phyloP scores from a whole-genome alignment of 2,888 invertebrate genomes.

The Anticlea derivata region DNA sequence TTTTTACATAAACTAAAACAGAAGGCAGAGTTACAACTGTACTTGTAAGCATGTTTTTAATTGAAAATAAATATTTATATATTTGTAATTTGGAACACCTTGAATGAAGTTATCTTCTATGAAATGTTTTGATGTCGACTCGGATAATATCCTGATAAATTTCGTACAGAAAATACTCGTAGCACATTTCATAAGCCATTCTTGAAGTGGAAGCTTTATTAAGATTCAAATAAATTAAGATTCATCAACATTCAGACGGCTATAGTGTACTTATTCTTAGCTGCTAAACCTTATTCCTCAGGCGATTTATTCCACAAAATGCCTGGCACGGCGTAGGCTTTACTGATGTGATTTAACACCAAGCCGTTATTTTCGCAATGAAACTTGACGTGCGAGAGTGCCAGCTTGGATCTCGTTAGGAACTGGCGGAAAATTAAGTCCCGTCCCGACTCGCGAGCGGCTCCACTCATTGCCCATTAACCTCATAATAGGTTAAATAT shows the following conservation, averaged over 20 bases:
- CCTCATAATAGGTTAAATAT: conserved; percentile 76
- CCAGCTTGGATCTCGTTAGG: conserved; percentile 52
- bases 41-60: too few species aligned
- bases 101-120: too few species aligned
- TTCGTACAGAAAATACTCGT: too few species aligned
- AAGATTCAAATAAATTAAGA: not conserved
- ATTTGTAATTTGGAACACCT: too few species aligned
- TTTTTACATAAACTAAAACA: too few species aligned
- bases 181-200: too few species aligned
- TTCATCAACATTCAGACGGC: not conserved
- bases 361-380: conserved; percentile 34
- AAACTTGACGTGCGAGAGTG: conserved; percentile 36
- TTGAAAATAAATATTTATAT: too few species aligned
- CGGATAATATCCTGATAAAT: too few species aligned
- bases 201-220: not conserved
- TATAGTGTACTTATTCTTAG: not conserved
- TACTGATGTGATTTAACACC: conserved; percentile 36
- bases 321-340: conserved; percentile 16
- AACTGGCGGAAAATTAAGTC: conserved; percentile 65
- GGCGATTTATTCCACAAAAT: conserved; percentile 16
- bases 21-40: too few species aligned
- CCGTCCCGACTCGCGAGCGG: conserved; percentile 49
- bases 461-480: conserved; percentile 72
- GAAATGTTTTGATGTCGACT: too few species aligned
- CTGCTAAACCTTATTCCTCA: conserved; percentile 10